Evolutionary conservation across 1,140 invertebrate genomes (phyloP).

Genomic region (Monochamus saltuarius): DNA sequence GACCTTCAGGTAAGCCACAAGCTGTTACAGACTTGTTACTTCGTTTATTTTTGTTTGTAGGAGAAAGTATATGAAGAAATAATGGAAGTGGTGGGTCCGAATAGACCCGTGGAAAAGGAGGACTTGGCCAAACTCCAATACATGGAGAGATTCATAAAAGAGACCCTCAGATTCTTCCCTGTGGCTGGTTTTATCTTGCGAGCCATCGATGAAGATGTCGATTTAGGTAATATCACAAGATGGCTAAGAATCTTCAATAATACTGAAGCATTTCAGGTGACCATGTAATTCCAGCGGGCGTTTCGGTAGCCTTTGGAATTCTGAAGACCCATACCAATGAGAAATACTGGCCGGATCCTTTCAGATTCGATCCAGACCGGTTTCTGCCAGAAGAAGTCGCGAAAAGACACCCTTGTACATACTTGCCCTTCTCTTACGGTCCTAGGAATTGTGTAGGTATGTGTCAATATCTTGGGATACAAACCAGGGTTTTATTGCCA

Average conservation of each 20-base stretch:
- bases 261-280: slow-evolving; percentile 21
- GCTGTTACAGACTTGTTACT: background rate
- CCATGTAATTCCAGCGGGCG: slow-evolving; percentile 29
- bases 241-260: background rate
- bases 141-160: slow-evolving; percentile 65
- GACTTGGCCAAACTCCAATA: slow-evolving; percentile 63
- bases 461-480: background rate
- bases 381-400: slow-evolving; percentile 60
- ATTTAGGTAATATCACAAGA: slow-evolving; percentile 23
- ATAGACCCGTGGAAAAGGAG: slow-evolving; percentile 50
- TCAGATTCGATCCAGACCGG: slow-evolving; percentile 67
- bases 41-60: slow-evolving; percentile 48
- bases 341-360: slow-evolving; percentile 61
- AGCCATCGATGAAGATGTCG: slow-evolving; percentile 50
- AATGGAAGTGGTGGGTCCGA: slow-evolving; percentile 53
- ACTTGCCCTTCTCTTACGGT: slow-evolving; percentile 68
- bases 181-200: slow-evolving; percentile 60
- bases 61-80: slow-evolving; percentile 62
- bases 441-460: slow-evolving; percentile 67
- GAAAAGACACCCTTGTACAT: slow-evolving; percentile 55
- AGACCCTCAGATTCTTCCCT: slow-evolving; percentile 65
- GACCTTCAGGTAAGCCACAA: slow-evolving; percentile 38
- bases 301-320: slow-evolving; percentile 26
- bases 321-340: slow-evolving; percentile 53
- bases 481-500: background rate